These are phyloP conservation scores for Lasioglossum marginatum DNA, from an alignment of 2,888 invertebrate genomes.

Conservation along the genomic window DNA sequence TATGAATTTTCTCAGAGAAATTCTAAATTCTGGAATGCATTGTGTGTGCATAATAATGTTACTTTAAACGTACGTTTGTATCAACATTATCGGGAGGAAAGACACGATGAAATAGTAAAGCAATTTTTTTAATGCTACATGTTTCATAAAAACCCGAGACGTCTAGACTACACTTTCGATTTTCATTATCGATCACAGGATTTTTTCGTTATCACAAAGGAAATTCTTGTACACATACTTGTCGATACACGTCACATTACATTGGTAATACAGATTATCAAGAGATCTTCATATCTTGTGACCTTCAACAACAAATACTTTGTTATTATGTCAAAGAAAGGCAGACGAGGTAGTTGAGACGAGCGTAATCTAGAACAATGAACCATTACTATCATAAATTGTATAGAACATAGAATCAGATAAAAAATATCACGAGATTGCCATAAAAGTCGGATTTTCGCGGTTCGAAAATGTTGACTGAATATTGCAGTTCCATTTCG, in stretches of 20 bases:
- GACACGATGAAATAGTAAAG: background rate
- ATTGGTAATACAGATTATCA: constrained; percentile 14
- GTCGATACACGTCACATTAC: constrained; percentile 15
- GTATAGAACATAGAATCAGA: too few relatives aligned
- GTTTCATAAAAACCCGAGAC: background rate
- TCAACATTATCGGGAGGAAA: background rate
- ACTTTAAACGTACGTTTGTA: background rate
- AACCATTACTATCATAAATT: constrained; percentile 22
- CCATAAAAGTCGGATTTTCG: background rate
- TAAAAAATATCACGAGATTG: background rate
- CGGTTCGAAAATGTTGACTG: background rate
- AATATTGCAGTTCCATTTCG: background rate
- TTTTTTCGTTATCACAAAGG: background rate
- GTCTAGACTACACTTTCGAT: background rate
- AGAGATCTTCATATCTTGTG: constrained; percentile 14
- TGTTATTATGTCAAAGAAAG: constrained; percentile 21
- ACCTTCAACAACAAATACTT: constrained; percentile 31
- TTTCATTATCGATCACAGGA: background rate
- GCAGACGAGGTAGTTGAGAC: constrained; percentile 30
- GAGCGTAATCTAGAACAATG: constrained; percentile 22
- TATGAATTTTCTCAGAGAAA: background rate
- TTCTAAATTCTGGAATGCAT: background rate
- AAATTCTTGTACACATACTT: background rate
- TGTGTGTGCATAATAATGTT: background rate
- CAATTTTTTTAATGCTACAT: background rate